Base-by-base conservation (phyloP, 2,113 vertebrate genomes). In the Campylomormyrus numenius region DNA sequence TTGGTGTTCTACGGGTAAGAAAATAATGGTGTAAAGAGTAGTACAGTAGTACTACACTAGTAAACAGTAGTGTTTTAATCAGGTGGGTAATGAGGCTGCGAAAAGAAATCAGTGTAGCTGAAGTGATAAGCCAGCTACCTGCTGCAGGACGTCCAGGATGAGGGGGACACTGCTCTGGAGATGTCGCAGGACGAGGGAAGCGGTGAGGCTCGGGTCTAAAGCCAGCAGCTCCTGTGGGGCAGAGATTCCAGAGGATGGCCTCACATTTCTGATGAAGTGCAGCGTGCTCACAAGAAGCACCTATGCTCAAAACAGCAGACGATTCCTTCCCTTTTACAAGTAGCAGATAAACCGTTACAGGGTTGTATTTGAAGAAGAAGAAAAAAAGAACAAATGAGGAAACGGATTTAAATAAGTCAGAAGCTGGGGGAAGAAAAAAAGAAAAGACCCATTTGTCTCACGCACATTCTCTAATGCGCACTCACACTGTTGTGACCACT, bases 141-240 rank as follows among this genome's bases (percentile, higher is more conserved):
- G 77, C 45, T 91, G 77, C 5, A 91, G 53, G 77, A 80, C 85
- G 39, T 91, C 90, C 27, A 89, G 19, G 56, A 89, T 39, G 31
- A 85, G 15, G 21, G 87, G 80, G 31, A 91, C 24, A 31, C 56
- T 86, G 90, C 50, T 31, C 49, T 62, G 48, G 88, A 85, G 85
- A 50, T 91, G 27, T 27, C 45, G 88, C 39, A 91, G 77, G 7
- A 91, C 3, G 9, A 91, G 53, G 8, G 17, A 49, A 27, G 90
- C 53, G 2, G 90, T 91, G 24, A 11, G 50, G 3, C 45, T 9
- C 46, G 90, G 70, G 11, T 77, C 35, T 15, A 90, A 35, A 9
- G 21, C 70, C 86, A 91, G 45, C 13, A 91, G 88, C 35, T 91
- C 90, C 88, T 89, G 56, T 13, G 66, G 80, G 31, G 9, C 3